Evolutionary conservation across 1,140 invertebrate species (phyloP), one percentile per base, ranked within the genome.

Genomic region (Rhopalosiphum padi): DNA sequence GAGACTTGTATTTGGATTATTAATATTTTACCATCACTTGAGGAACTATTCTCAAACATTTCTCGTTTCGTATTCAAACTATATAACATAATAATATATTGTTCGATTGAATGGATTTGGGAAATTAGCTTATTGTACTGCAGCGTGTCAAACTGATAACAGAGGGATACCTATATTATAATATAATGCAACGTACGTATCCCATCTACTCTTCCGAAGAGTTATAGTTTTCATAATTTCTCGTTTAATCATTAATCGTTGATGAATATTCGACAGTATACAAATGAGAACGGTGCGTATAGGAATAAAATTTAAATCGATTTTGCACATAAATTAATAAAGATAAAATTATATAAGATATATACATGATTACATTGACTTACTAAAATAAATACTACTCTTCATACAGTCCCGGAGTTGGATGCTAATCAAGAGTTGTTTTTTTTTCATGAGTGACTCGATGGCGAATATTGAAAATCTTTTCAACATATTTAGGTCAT

Each of bases 41-140:
- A 87, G n/a, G 9, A 88, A 88, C 48, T 51, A 22, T 77, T 77
- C 60, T 77, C 60, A 4, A 77, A n/a, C n/a, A 88, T 88, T 88
- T 48, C 46, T 51, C 86, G 46, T 48, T 6, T 88, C 7, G 46
- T 35, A 51, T n/a, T 51, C 85, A 46, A 87, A 51, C 46, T 51
- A 51, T 88, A 88, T 88, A 35, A 3, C 85, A 46, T 35, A 77
- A 46, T 35, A 77, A 18, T 77, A 77, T n/a, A 87, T 87, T 88
- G 46, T 88, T 88, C n/a, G n/a, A 51, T 51, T 51, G 86, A 88
- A 88, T 51, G n/a, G 85, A 48, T n/a, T 46, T 43, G 43, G 37
- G 41, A 88, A 88, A 48, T 88, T 21, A 77, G 30, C 60, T 77
- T 22, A 51, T n/a, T 35, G 46, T 88, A 51, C 30, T 88, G 5